These are phyloP conservation scores for Phoxinus dragarum DNA, from an alignment of 2,797 vertebrate species.

Conservation along the genomic window DNA sequence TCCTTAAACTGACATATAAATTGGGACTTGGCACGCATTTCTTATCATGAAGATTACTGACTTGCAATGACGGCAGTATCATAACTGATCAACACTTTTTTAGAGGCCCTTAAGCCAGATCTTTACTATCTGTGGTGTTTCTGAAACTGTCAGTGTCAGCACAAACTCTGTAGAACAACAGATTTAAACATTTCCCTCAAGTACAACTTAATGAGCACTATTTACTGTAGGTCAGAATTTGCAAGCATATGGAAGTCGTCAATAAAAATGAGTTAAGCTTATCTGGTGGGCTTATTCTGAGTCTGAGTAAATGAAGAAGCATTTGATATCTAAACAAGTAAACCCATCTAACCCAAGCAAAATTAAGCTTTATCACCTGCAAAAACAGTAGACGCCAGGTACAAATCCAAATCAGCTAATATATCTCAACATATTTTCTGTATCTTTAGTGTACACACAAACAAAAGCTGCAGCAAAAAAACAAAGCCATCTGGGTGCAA, in stretches of 20 bases:
- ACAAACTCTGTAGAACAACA: neutral
- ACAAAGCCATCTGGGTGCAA: conserved; percentile 6
- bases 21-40: no score
- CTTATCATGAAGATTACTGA: no score
- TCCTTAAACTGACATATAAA: no score
- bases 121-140: neutral
- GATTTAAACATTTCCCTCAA: neutral
- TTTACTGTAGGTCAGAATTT: neutral
- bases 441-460: conserved; percentile 12
- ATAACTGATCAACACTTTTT: neutral
- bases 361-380: conserved; percentile 26
- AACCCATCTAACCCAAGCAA: conserved; percentile 22
- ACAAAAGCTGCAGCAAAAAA: conserved; percentile 21
- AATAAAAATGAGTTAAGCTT: neutral
- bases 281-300: neutral
- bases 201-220: neutral
- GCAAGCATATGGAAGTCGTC: neutral
- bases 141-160: neutral
- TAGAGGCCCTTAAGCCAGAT: neutral
- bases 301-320: conserved; percentile 20
- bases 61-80: neutral
- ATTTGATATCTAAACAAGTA: conserved; percentile 29
- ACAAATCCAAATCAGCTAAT: conserved; percentile 11
- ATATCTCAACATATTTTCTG: conserved; percentile 12
- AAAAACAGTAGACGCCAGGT: conserved; percentile 18